A percentile compares a stretch with the other conserved stretches of the same genome.
phyloP scores from a whole-genome alignment of 2,797 vertebrate genomes.

The Spinus olivaceus region DNA sequence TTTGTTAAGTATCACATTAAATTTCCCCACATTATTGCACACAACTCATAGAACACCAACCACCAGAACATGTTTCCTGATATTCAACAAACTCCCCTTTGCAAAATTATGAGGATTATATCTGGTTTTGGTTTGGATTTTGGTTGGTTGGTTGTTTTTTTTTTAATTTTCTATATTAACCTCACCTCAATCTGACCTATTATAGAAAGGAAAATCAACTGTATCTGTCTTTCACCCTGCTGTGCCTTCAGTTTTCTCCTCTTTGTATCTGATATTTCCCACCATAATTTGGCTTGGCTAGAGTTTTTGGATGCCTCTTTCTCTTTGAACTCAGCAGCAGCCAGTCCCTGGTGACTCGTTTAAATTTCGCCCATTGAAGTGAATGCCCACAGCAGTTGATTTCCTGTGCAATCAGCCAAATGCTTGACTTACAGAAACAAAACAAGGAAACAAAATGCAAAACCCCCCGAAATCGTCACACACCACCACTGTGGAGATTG shows the following conservation, averaged over 20 bases:
- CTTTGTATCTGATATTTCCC: constrained; percentile 7
- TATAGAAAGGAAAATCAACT: neutral
- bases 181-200: neutral
- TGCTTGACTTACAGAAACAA: neutral
- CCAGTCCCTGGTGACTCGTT: constrained; percentile 7
- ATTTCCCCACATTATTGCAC: neutral
- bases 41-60: neutral
- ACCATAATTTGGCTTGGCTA: neutral
- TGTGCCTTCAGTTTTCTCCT: neutral
- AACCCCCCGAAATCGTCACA: neutral
- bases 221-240: neutral
- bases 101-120: neutral
- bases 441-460: constrained; percentile 7
- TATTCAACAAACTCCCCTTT: neutral
- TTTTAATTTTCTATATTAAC: neutral
- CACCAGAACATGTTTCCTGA: neutral
- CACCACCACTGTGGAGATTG: neutral
- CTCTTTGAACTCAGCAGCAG: constrained; percentile 41
- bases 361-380: neutral
- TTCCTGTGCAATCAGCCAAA: neutral
- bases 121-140: neutral
- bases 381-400: neutral
- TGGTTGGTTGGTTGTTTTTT: neutral
- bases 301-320: neutral
- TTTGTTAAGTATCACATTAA: neutral